Evolutionary conservation across 2,888 invertebrate genomes (phyloP), one percentile per base, ranked within the genome.

Genomic region (Pantelozetes paolii): DNA sequence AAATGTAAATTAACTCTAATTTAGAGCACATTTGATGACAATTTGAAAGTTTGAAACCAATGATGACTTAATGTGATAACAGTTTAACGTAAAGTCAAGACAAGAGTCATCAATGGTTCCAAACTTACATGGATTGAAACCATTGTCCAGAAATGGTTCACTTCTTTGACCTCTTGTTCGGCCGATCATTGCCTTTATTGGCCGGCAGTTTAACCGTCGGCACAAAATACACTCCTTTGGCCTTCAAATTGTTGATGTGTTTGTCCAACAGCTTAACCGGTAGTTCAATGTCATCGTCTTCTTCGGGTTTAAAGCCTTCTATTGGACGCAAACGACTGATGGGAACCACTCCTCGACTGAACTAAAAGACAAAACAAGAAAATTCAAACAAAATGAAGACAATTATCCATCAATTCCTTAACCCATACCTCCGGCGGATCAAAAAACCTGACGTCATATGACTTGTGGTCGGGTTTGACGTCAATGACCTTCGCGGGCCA

Each of bases 371-470:
- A n/a, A 9, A 36, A 5, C 5, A 36, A 36, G 36, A 5, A 36
- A 36, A 8, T 5, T 5, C 9, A 8, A 36, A 36, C 36, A 9
- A 45, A 18, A 45, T 18, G 45, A 15, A 11, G 45, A 15, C 18
- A 18, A 45, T 40, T 40, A 40, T 40, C 8, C 13, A 40, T 40
- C 13, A 6, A 40, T 9, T 9, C 6, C 2, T 45, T 45, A n/a
- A 11, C 2, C 1, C 30, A 5, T 23, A 64, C 13, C 13, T 32
- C 36, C 36, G 64, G 64, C n/a, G 64, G 32, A n/a, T 64, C 95
- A 83, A 96, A 96, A 84, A 96, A 96, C 2, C 94, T 84, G 2
- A 94, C 94, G 82, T 96, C 94, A 0, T 94, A 91, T 79, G 87
- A 83, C 0, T 89, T 74, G 23, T 30, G 50, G 2, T n/a, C 40